Conservation (phyloP, 2,113 vertebrate genomes). For the Prunella fulvescens region DNA sequence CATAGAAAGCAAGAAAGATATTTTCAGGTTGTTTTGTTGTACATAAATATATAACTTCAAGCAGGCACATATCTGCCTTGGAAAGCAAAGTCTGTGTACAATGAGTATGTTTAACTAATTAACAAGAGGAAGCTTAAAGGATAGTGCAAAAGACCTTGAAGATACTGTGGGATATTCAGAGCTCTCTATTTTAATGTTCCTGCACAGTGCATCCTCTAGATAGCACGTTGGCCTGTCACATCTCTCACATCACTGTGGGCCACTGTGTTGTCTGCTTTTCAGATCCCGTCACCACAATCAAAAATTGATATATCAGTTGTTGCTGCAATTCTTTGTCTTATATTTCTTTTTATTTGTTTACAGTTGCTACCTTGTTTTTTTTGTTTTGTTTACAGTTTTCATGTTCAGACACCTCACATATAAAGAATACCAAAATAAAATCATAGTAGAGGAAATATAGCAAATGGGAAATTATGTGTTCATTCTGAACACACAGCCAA, state of each 20-base stretch:
- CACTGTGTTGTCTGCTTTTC: neutral
- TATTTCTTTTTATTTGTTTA: neutral
- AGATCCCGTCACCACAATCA: neutral
- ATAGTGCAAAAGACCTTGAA: neutral
- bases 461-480: neutral
- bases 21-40: neutral
- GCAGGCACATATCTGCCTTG: neutral
- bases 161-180: neutral
- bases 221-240: neutral
- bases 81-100: neutral
- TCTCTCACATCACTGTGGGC: neutral
- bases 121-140: neutral
- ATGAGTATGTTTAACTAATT: neutral
- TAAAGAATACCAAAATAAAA: neutral
- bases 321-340: neutral
- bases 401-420: neutral
- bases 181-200: neutral
- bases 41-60: neutral
- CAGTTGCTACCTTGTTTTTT: neutral
- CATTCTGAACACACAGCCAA: neutral
- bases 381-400: neutral
- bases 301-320: neutral
- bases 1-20: neutral
- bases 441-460: neutral
- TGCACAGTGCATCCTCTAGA: neutral